Conservation (phyloP, 2,888 invertebrate genomes). For the Drepana falcataria region DNA sequence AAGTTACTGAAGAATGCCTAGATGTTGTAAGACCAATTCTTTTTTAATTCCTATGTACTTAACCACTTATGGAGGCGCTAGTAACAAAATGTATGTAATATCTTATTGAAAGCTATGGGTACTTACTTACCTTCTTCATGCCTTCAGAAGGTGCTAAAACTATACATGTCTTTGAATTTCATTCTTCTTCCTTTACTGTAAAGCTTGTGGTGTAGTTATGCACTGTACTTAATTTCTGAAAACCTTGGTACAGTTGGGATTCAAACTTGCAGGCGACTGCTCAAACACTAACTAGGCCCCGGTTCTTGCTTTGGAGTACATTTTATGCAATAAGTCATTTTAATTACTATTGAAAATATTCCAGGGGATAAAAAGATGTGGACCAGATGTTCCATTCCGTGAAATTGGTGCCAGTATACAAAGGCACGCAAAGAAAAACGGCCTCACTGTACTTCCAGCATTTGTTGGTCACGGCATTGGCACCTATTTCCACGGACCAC, state of each 20-base stretch:
- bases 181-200: background rate
- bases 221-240: conserved; percentile 5
- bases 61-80: background rate
- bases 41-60: background rate
- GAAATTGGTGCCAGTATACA: conserved; percentile 83
- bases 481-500: conserved; percentile 93
- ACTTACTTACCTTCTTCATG: no score
- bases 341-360: no score
- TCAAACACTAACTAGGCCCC: no score
- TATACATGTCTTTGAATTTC: no score
- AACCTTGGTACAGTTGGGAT: no score
- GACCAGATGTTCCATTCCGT: conserved; percentile 78
- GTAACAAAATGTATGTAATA: background rate
- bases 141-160: no score
- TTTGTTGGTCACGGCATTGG: conserved; percentile 97
- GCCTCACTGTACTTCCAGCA: conserved; percentile 85
- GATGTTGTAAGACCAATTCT: conserved; percentile 66
- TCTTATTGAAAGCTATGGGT: no score
- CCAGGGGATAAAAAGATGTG: conserved; percentile 79
- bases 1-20: conserved; percentile 84
- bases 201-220: background rate
- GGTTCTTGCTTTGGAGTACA: no score
- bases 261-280: no score
- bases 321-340: no score
- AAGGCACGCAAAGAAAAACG: conserved; percentile 79